Conservation (phyloP, 2,888 invertebrate species). For the Drosophila incognita region DNA sequence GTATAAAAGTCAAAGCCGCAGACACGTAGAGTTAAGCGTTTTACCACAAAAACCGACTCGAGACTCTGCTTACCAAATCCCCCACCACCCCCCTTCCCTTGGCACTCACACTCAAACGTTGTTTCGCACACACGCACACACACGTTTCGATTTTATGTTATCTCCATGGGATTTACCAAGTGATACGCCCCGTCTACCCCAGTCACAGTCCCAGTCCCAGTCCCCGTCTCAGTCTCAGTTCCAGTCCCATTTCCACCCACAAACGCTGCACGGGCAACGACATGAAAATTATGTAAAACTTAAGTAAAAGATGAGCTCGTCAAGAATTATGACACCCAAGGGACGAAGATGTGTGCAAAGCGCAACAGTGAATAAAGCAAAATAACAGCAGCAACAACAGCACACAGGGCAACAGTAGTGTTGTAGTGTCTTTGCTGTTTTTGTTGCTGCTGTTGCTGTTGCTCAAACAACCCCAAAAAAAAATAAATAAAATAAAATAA, state of each 20-base stretch:
- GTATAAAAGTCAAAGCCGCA: slow-evolving; percentile 49
- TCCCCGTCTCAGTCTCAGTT: not conserved
- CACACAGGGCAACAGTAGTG: slow-evolving; percentile 22
- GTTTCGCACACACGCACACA: slow-evolving; percentile 44
- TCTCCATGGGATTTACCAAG: slow-evolving; percentile 76
- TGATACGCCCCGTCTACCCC: slow-evolving; percentile 39
- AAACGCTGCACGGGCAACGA: slow-evolving; percentile 63
- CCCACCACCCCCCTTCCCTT: not conserved
- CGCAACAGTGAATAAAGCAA: slow-evolving; percentile 63
- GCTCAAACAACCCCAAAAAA: slow-evolving; percentile 44
- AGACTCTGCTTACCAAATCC: not conserved
- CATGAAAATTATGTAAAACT: slow-evolving; percentile 85
- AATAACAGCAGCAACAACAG: slow-evolving; percentile 39
- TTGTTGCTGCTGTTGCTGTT: slow-evolving; percentile 7
- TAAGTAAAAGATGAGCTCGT: slow-evolving; percentile 85
- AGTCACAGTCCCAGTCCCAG: not conserved
- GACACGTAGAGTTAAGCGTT: slow-evolving; percentile 76
- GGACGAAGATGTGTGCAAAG: slow-evolving; percentile 76
- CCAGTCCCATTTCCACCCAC: slow-evolving; percentile 14
- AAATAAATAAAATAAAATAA: slow-evolving; percentile 41
- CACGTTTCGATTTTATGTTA: slow-evolving; percentile 75
- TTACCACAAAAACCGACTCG: slow-evolving; percentile 68
- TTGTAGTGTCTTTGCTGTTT: not conserved
- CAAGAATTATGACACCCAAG: slow-evolving; percentile 85
- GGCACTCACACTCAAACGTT: not conserved